phyloP scores from a whole-genome alignment of 23 tunicate genomes.

The Ascidia mentula region DNA sequence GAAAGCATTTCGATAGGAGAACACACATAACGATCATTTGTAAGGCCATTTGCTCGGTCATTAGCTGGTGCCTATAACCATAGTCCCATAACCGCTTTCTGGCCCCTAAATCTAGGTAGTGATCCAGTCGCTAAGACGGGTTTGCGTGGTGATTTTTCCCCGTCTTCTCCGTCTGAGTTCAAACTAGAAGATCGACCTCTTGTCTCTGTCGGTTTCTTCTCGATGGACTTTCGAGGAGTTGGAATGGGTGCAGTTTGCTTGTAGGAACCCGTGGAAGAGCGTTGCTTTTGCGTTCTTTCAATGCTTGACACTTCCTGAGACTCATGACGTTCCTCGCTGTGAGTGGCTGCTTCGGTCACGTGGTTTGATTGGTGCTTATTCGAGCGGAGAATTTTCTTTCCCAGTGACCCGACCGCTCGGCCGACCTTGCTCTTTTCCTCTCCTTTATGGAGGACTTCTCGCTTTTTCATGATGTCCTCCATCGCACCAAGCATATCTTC shows the following conservation, averaged over 20 bases:
- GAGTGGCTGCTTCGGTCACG: background rate
- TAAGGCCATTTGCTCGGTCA: no score
- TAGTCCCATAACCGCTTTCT: slow-evolving; percentile 33
- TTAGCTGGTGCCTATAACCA: slow-evolving; percentile 33
- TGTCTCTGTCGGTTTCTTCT: slow-evolving; percentile 9
- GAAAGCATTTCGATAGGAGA: no score
- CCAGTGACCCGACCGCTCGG: background rate
- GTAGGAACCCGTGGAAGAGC: slow-evolving; percentile 11
- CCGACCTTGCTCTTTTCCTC: slow-evolving; percentile 24
- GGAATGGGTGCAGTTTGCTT: slow-evolving; percentile 23
- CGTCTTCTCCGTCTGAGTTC: slow-evolving; percentile 22
- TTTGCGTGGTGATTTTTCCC: background rate
- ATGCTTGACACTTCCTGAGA: background rate
- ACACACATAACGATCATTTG: background rate
- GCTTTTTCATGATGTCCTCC: slow-evolving; percentile 74
- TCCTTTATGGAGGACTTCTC: slow-evolving; percentile 49
- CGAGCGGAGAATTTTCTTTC: slow-evolving; percentile 13
- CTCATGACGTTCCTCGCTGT: background rate
- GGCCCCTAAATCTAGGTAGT: background rate
- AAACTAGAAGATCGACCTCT: slow-evolving; percentile 36
- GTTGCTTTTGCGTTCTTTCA: background rate
- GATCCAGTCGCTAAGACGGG: slow-evolving; percentile 1
- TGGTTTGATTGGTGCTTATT: slow-evolving; percentile 5
- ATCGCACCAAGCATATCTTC: slow-evolving; percentile 48
- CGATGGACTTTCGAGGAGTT: slow-evolving; percentile 38